Evolutionary conservation across 1,140 invertebrate genomes (phyloP).

Genomic region (Leptopilina clavipes): DNA sequence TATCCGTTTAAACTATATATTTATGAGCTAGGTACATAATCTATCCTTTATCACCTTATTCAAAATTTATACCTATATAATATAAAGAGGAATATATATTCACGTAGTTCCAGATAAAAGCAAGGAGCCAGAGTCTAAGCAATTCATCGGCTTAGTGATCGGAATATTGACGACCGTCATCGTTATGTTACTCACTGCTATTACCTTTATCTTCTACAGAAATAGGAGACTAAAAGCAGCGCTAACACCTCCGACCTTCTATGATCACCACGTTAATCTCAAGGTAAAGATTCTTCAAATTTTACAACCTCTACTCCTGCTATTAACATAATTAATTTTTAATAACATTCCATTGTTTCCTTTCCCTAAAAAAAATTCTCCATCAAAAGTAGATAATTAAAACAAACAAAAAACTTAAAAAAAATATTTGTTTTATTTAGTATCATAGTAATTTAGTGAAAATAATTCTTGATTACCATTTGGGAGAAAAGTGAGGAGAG

Average conservation of each 20-base stretch:
- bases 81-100: not conserved
- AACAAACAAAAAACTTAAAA: too few relatives aligned
- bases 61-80: conserved; percentile 9
- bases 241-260: conserved; percentile 64
- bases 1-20: not conserved
- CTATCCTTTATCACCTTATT: not conserved
- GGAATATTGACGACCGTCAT: conserved; percentile 85
- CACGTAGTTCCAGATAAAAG: conserved; percentile 69
- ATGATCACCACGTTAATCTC: conserved; percentile 65
- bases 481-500: too few relatives aligned
- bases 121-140: conserved; percentile 76
- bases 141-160: conserved; percentile 84
- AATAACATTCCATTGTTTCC: too few relatives aligned
- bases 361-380: too few relatives aligned
- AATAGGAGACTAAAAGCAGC: conserved; percentile 79
- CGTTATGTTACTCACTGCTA: conserved; percentile 80
- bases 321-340: not conserved
- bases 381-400: too few relatives aligned
- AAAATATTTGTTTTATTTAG: too few relatives aligned
- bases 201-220: conserved; percentile 82
- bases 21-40: not conserved
- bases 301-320: too few relatives aligned
- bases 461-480: too few relatives aligned
- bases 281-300: conserved; percentile 59
- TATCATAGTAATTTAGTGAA: too few relatives aligned